phyloP scores from a whole-genome alignment of 1,140 invertebrate genomes.

The Diorhabda carinulata region DNA sequence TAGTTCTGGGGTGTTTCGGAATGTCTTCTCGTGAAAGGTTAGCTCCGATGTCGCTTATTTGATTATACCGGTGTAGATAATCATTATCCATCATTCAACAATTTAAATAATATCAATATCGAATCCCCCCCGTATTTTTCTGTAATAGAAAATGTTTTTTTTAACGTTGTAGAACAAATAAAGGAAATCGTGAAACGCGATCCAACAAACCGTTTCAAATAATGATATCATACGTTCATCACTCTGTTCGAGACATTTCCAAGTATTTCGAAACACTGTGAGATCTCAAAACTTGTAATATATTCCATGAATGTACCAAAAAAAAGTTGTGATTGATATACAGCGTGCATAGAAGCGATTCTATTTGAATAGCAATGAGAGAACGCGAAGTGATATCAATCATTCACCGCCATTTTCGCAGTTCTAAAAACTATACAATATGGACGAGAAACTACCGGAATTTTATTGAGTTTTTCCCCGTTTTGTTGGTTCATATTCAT shows the following conservation, averaged over 20 bases:
- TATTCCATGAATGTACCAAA: conserved; percentile 21
- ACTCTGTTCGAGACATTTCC: conserved; percentile 9
- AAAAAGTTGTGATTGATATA: conserved; percentile 20
- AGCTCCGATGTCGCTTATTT: too few relatives aligned
- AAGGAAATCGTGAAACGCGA: neutral
- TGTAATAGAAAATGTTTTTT: neutral
- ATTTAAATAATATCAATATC: too few relatives aligned
- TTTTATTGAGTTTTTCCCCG: too few relatives aligned
- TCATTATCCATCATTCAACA: too few relatives aligned
- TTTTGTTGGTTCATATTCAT: too few relatives aligned
- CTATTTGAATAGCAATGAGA: conserved; percentile 21
- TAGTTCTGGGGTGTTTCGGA: too few relatives aligned
- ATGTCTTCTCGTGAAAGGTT: too few relatives aligned
- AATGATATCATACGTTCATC: neutral
- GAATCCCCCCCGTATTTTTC: too few relatives aligned
- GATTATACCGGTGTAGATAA: too few relatives aligned
- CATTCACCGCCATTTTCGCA: conserved; percentile 14
- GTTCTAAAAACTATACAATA: conserved; percentile 6
- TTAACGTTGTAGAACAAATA: neutral
- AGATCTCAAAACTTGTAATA: conserved; percentile 22
- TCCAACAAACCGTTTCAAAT: neutral
- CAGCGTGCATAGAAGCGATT: conserved; percentile 14
- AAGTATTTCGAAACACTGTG: conserved; percentile 19
- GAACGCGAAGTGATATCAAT: conserved; percentile 17
- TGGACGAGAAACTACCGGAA: too few relatives aligned